A percentile compares a stretch with the other conserved stretches of the same genome.
phyloP scores from a whole-genome alignment of 2,888 invertebrate genomes.

The Eupithecia vulgata region DNA sequence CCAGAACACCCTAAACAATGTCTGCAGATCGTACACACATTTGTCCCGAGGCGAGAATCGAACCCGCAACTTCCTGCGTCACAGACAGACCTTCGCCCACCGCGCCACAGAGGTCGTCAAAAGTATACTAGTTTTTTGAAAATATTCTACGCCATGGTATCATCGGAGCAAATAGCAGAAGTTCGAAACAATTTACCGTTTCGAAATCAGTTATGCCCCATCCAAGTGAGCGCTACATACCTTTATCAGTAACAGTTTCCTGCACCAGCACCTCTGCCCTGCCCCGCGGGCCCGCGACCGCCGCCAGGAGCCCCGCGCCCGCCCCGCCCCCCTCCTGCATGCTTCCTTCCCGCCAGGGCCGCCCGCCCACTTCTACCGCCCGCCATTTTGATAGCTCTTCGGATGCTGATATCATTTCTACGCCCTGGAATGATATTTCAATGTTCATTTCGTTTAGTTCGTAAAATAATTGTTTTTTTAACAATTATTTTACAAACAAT shows the following conservation, averaged over 20 bases:
- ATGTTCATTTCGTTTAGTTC: background rate
- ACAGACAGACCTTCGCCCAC: too few relatives aligned
- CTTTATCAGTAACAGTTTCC: conserved; percentile 74
- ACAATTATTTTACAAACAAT: too few relatives aligned
- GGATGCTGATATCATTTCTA: conserved; percentile 50
- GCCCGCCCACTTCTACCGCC: conserved; percentile 40
- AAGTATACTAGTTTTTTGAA: too few relatives aligned
- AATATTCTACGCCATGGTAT: too few relatives aligned
- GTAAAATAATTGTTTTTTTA: background rate
- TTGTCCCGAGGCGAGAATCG: too few relatives aligned
- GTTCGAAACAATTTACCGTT: too few relatives aligned
- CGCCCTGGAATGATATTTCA: conserved; percentile 25
- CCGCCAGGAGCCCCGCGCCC: conserved; percentile 35
- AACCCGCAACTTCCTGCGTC: too few relatives aligned
- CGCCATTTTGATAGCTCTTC: conserved; percentile 62
- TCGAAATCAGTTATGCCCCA: too few relatives aligned
- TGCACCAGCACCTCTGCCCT: conserved; percentile 64
- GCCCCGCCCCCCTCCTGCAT: conserved; percentile 26
- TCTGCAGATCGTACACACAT: too few relatives aligned
- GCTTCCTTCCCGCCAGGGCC: conserved; percentile 50
- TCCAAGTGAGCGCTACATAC: conserved; percentile 37
- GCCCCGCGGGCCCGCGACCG: conserved; percentile 29
- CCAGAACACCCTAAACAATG: too few relatives aligned
- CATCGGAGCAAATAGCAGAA: too few relatives aligned
- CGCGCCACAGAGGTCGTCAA: too few relatives aligned